Base-by-base conservation (phyloP, 2,888 invertebrate genomes). In the Drosophila eohydei region DNA sequence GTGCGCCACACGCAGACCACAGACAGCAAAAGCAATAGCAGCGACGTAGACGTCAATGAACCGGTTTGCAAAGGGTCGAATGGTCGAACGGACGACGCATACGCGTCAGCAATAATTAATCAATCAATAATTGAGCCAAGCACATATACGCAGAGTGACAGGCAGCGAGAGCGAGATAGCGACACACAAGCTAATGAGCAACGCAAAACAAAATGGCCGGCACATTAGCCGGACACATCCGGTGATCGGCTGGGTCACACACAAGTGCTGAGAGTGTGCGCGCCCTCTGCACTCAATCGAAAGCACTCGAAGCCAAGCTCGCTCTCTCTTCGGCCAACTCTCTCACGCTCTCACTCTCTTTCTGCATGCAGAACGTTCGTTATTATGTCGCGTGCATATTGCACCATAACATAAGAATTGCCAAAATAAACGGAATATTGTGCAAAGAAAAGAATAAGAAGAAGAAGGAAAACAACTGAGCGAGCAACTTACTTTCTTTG, bases 91-190 rank as follows among this genome's bases (percentile, higher is more conserved):
- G 72, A 71, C 76, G 71, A 71, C 68, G 73, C 87, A 87, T 84
- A 90, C 91, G 92, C 91, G 92, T 91, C 91, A 90, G 89, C 90
- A 91, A 91, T 91, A 91, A 92, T 91, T 91, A 91, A 91, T 92
- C 92, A 91, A 91, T 90, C 86, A 91, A 89, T 91, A 91, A 91
- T 91, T 89, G 89, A 90, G 87, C 72, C 81, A 85, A 74, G 74
- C 83, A 41, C 52, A 56, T 14, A 41, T 40, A 38, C 8, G 51
- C 46, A 48, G 41, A 36, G 6, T 32, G 54, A 38, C 62, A 51
- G 68, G 48, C 60, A 28, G 63, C 48, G 48, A 51, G 61, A 59
- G 75, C 64, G 62, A 62, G 60, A 59, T 44, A 69, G 69, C 16
- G 32, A 26, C 50, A 59, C 36, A 46, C 55, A 61, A 48, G 68